Base-by-base conservation (phyloP, 1,140 invertebrate genomes). In the Argopecten irradians region DNA sequence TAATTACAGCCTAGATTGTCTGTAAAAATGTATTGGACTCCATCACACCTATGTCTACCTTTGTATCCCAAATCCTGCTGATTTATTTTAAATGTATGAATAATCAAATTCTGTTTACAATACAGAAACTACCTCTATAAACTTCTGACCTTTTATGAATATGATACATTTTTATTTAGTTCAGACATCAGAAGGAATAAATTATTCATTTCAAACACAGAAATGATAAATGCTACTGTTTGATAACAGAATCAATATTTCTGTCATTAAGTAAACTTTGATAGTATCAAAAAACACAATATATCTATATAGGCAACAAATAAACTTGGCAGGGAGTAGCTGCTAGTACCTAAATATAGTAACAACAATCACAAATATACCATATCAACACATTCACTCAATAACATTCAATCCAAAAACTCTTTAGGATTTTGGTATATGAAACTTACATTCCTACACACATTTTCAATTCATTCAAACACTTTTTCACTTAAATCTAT, bases 201-300 rank as follows among this genome's bases (percentile, higher is more conserved):
- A 71, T 71, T 71, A 71, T 71, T 71, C 55, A 71, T 71, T 8
- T 16, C n/a, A 71, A 71, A 28, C 22, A 71, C 28, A 28, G 1
- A 71, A 71, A 71, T 71, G 19, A 16, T 16, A 71, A n/a, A 71
- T 28, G 55, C 22, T 28, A 71, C 5, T 28, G 22, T 71, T 8
- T 71, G 55, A 71, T 16, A 71, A 46, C 22, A 19, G 43, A 46
- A 71, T 71, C 55, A 71, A 71, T 71, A 71, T 71, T 71, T 71
- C 13, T n/a, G n/a, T 28, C 55, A 71, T 71, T n/a, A 71, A 71
- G 55, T 71, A 71, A 71, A 71, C 55, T 71, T 71, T 71, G n/a
- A 71, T 71, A 71, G 55, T 71, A 71, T 71, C 55, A 71, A 71
- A 71, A n/a, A 71, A 71, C 43, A 71, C 55, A 71, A 28, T 71